Evolutionary conservation across 2,113 vertebrate genomes (phyloP).

Genomic region (Spea multiplicata): DNA sequence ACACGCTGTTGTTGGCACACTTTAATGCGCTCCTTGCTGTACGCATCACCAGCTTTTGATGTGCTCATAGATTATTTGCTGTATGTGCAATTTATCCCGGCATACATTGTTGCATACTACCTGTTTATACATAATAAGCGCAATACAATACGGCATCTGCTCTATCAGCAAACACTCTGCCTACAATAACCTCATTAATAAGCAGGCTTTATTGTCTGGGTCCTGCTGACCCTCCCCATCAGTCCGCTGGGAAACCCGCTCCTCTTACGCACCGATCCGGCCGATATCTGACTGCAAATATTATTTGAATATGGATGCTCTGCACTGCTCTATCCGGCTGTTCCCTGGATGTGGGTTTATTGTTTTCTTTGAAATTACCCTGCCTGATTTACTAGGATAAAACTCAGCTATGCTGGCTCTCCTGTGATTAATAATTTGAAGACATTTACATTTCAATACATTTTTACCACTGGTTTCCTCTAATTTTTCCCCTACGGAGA

Average conservation of each 20-base stretch:
- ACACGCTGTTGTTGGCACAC: neutral
- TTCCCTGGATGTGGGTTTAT: constrained; percentile 70
- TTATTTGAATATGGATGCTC: constrained; percentile 67
- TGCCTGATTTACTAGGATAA: constrained; percentile 70
- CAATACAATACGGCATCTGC: constrained; percentile 4
- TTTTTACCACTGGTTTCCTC: constrained; percentile 56
- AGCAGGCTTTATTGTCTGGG: constrained; percentile 20
- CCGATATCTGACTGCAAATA: constrained; percentile 40
- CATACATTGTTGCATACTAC: neutral
- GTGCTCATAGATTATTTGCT: neutral
- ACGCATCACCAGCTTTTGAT: neutral
- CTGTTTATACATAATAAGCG: neutral
- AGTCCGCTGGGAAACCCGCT: constrained; percentile 31
- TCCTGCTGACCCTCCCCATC: constrained; percentile 14
- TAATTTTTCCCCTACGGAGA: constrained; percentile 52
- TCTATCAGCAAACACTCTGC: constrained; percentile 18
- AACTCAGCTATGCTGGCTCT: constrained; percentile 69
- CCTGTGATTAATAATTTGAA: constrained; percentile 76
- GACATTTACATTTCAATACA: constrained; percentile 77
- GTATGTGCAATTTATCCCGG: neutral
- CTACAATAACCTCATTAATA: constrained; percentile 42
- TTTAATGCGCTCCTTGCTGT: neutral
- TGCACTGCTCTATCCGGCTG: constrained; percentile 66
- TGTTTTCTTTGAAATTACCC: constrained; percentile 67
- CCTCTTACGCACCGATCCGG: constrained; percentile 20